A percentile compares a stretch with the other conserved stretches of the same genome.
phyloP scores from a whole-genome alignment of 2,888 invertebrate genomes.

The Diaperis boleti region DNA sequence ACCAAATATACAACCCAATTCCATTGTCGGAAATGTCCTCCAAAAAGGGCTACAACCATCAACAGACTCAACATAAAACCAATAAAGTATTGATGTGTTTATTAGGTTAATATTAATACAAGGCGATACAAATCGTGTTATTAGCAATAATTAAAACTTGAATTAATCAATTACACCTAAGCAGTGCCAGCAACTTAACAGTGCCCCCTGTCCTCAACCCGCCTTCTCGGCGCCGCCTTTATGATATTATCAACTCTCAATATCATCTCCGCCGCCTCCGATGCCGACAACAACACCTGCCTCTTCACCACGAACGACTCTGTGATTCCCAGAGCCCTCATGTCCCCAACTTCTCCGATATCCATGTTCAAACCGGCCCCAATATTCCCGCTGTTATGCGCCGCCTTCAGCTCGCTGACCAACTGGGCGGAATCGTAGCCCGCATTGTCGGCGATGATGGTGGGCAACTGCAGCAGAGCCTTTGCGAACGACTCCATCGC shows the following conservation, averaged over 20 bases:
- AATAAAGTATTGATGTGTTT: too few relatives aligned
- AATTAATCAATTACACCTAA: too few relatives aligned
- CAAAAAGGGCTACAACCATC: too few relatives aligned
- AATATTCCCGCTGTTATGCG: constrained; percentile 81
- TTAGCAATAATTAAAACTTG: too few relatives aligned
- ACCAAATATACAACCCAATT: too few relatives aligned
- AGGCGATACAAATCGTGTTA: too few relatives aligned
- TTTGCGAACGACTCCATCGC: constrained; percentile 96
- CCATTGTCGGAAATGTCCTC: too few relatives aligned
- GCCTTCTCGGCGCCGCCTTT: constrained; percentile 88
- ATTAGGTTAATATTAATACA: too few relatives aligned
- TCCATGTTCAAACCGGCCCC: constrained; percentile 93
- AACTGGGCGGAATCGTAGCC: constrained; percentile 98
- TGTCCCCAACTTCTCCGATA: constrained; percentile 87
- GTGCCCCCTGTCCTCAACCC: constrained; percentile 87
- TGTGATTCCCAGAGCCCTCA: constrained; percentile 91
- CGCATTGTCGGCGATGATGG: constrained; percentile 98
- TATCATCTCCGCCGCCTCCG: constrained; percentile 99
- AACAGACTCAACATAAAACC: too few relatives aligned
- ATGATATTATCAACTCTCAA: constrained; percentile 98
- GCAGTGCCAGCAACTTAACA: too few relatives aligned
- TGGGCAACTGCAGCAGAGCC: constrained; percentile 91
- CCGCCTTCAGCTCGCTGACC: constrained; percentile 90
- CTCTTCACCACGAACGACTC: constrained; percentile 98
- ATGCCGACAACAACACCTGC: constrained; percentile 93